phyloP scores from a whole-genome alignment of 2,797 vertebrate species.

The Acridotheres tristis region DNA sequence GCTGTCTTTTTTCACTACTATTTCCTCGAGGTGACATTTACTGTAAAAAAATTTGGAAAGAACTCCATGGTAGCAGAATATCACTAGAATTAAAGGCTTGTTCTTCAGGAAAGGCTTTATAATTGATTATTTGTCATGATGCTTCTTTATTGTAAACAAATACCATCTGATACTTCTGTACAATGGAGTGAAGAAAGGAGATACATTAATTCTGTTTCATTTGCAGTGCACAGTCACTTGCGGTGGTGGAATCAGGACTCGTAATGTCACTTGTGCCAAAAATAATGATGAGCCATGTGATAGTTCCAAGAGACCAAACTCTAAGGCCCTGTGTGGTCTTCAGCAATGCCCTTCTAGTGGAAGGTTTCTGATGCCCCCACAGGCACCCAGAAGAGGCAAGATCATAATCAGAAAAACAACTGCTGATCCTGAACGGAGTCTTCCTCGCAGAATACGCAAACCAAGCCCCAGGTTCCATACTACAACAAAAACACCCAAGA shows the following conservation, averaged over 20 bases:
- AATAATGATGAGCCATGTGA: constrained; percentile 81
- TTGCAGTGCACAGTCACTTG: constrained; percentile 92
- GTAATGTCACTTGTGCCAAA: constrained; percentile 83
- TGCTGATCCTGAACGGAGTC: neutral
- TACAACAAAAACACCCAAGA: constrained; percentile 9
- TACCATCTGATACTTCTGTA: neutral
- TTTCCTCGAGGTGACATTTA: neutral
- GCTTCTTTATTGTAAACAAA: neutral
- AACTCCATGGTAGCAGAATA: neutral
- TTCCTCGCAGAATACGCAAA: neutral
- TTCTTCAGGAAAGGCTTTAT: neutral
- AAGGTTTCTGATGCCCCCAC: constrained; percentile 61
- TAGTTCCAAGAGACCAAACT: constrained; percentile 84
- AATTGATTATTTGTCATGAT: neutral
- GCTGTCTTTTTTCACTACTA: neutral
- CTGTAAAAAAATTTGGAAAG: neutral
- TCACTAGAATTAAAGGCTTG: neutral
- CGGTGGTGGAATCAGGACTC: constrained; percentile 88
- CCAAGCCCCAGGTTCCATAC: neutral
- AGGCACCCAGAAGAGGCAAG: constrained; percentile 63
- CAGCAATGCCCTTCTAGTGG: constrained; percentile 84
- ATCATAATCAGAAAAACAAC: constrained; percentile 43
- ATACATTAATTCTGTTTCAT: constrained; percentile 1
- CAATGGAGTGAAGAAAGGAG: neutral
- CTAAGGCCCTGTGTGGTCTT: constrained; percentile 89